These are phyloP conservation scores for Anoplophora glabripennis DNA, from an alignment of 1,140 invertebrate genomes.

Conservation along the genomic window DNA sequence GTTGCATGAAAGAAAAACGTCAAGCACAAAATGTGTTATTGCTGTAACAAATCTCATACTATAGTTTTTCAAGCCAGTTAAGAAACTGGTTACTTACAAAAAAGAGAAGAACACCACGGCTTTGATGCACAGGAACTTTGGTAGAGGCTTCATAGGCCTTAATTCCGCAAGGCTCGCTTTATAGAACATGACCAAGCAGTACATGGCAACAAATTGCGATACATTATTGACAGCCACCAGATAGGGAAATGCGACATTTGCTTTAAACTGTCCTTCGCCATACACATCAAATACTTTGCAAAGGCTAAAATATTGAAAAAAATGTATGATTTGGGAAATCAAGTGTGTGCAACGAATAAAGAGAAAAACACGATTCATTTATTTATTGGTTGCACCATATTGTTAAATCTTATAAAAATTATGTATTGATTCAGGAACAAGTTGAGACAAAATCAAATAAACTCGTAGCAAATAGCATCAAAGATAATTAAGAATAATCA, in stretches of 20 bases:
- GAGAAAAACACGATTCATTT: no score
- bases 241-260: constrained; percentile 84
- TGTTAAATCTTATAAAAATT: no score
- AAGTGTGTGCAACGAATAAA: no score
- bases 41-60: no score
- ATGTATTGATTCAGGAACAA: no score
- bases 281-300: constrained; percentile 84
- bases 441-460: no score
- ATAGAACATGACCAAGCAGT: constrained; percentile 93
- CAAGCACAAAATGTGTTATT: no score
- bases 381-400: neutral
- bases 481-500: no score
- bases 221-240: constrained; percentile 89
- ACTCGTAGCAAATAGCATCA: no score
- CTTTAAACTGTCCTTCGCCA: constrained; percentile 84
- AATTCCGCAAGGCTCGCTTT: constrained; percentile 82
- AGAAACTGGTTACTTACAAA: constrained; percentile 75
- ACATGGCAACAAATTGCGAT: constrained; percentile 96
- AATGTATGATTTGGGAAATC: no score
- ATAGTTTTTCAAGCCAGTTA: no score
- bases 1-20: constrained; percentile 99
- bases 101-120: constrained; percentile 97
- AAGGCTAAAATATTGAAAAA: constrained; percentile 60
- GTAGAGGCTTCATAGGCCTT: constrained; percentile 87
- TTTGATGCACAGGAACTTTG: constrained; percentile 98